Evolutionary conservation across 2,113 vertebrate species (phyloP), one percentile per base, ranked within the genome.

Genomic region (Pungitius pungitius): DNA sequence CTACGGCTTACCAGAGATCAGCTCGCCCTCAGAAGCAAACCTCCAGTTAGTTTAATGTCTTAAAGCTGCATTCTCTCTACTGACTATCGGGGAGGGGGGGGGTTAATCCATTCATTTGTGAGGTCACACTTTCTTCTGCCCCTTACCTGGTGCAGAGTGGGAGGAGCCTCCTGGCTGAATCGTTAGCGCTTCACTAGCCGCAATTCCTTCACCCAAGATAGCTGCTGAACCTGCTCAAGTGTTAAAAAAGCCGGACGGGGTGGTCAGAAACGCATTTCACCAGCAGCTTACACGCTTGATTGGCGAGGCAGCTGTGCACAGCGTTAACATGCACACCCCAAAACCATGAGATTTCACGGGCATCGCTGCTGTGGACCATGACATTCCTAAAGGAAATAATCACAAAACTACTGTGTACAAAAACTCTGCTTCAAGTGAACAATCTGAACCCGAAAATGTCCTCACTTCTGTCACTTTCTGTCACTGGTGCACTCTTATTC

Each of bases 241-340:
- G 39, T 4, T 27, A 24, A 15, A 17, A 45, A 18, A 26, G 63
- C 49, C 24, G 22, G 60, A 78, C 64, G 51, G 40, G 62, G 27
- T 20, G 37, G 11, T 33, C 55, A 40, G 24, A 60, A 20, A 0
- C 26, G 75, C 4, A 27, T 45, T 83, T 87, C 74, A 35, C 72
- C 73, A 80, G 33, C 71, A 71, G 27, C 80, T 71, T 65, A 66
- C 59, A 24, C 30, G 14, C 62, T 14, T 80, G 88, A 91, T 10
- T 69, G 83, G 87, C 37, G 66, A 69, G 75, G 62, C 89, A 90
- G 88, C 87, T 89, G 85, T 88, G 77, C 79, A 69, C 84, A 88
- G 74, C 78, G 91, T 85, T 66, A 33, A 37, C 20, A 15, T n/a
- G 57, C 68, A 57, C 66, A 33, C 26, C 58, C 42, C 42, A 14